Evolutionary conservation across 2,797 vertebrate species (phyloP), one percentile per base, ranked within the genome.

Genomic region (Trachurus trachurus): DNA sequence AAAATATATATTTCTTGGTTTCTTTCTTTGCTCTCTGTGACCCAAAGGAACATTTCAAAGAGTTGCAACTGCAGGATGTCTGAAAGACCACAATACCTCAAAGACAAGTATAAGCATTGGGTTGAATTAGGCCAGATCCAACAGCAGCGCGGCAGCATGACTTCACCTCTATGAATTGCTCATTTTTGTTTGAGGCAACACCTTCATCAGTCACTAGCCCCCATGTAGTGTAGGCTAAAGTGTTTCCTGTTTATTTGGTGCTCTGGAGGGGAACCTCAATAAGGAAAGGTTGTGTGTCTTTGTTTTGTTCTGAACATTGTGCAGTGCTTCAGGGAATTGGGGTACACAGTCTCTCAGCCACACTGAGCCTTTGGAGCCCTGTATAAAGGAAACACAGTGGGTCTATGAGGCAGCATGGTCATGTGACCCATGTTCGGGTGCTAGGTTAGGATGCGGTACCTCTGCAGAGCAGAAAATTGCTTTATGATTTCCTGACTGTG

Each of bases 101-200:
- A 87, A 86, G 60, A 62, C 45, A 10, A 34, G 82, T 82, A 67
- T 65, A 82, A 78, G 74, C 62, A 71, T 26, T 13, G 40, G 87
- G 81, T 87, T 83, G 83, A 91, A 85, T 87, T 72, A 80, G 76
- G 67, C 63, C 78, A 21, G 76, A 82, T 80, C 75, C 63, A 63
- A 75, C 40, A 88, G 64, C 62, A 76, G 69, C 53, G 19, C 11
- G 65, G 83, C 78, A 66, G 83, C 52, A 22, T 77, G 81, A 74
- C 78, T 88, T 84, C 82, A 76, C 66, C 74, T 74, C 70, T 47
- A 81, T 84, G 80, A 82, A 82, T 82, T 85, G 78, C 65, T 84
- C 67, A 83, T 84, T 88, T 88, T 84, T 76, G 50, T 90, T 85
- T 53, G 54, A 86, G 74, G 85, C 76, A 61, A 82, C 63, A 83